A percentile compares a stretch with the other conserved stretches of the same genome.
Evolutionary conservation across 2,113 vertebrate genomes (phyloP).

Genomic region (Penelope pileata): DNA sequence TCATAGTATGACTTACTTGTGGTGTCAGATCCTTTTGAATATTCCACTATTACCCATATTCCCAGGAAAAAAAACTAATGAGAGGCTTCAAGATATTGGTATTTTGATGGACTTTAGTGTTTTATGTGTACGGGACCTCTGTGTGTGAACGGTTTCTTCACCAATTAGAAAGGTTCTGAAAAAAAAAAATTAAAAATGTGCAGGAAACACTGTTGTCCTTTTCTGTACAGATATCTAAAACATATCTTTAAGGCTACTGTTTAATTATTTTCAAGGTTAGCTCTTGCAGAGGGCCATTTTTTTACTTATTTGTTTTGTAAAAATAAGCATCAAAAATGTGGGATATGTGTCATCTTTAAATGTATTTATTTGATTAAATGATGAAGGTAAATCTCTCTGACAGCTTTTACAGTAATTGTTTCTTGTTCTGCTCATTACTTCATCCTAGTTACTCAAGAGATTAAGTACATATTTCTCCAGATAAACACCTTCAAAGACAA

Average conservation of each 20-base stretch:
- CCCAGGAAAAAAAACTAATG: neutral
- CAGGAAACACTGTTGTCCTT: neutral
- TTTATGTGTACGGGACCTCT: neutral
- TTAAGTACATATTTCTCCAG: no score
- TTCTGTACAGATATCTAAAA: neutral
- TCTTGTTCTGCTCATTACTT: no score
- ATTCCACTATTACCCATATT: neutral
- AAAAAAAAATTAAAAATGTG: neutral
- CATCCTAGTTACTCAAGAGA: no score
- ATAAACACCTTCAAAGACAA: no score
- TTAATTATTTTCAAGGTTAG: slow-evolving; percentile 4
- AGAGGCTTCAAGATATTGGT: neutral
- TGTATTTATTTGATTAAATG: no score
- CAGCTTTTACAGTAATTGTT: no score
- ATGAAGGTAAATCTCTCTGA: no score
- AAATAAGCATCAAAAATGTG: neutral
- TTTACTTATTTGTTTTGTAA: neutral
- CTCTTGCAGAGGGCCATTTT: neutral
- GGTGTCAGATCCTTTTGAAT: neutral
- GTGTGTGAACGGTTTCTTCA: neutral
- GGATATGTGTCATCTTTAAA: neutral
- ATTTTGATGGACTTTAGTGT: neutral
- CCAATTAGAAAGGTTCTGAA: neutral
- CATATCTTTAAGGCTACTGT: neutral
- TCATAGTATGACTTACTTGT: neutral